phyloP scores from a whole-genome alignment of 2,113 vertebrate species.

The Felis chaus region DNA sequence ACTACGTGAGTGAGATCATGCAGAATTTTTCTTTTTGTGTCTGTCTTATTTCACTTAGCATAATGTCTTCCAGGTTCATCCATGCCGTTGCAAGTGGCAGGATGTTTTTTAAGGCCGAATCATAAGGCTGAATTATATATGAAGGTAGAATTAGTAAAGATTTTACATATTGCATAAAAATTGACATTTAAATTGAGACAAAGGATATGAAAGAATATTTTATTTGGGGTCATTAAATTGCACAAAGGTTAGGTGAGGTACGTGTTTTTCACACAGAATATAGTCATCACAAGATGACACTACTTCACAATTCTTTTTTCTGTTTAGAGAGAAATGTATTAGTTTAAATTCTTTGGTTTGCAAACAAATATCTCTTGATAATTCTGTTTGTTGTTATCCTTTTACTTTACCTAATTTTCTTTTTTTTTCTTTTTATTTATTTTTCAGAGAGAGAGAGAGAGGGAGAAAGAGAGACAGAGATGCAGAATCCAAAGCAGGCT shows the following conservation, averaged over 20 bases:
- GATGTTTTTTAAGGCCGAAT: background rate
- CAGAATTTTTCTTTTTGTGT: background rate
- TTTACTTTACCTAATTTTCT: background rate
- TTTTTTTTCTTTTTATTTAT: too few relatives aligned
- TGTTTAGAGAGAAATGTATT: background rate
- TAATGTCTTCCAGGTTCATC: background rate
- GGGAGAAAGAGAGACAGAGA: too few relatives aligned
- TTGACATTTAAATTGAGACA: background rate
- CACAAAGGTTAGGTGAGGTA: background rate
- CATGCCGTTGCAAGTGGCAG: background rate
- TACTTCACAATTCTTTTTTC: background rate
- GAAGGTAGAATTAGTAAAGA: background rate
- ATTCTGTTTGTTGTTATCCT: background rate
- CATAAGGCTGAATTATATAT: background rate
- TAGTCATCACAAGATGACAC: background rate
- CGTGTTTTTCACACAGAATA: background rate
- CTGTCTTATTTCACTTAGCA: background rate
- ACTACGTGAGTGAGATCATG: background rate
- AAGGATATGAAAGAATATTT: background rate
- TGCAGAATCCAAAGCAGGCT: too few relatives aligned
- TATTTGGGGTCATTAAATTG: background rate
- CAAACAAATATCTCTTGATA: background rate
- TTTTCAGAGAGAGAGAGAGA: too few relatives aligned
- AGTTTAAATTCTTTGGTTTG: background rate
- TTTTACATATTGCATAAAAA: background rate